phyloP scores from a whole-genome alignment of 23 tunicate species.

The Clavelina lepadiformis region DNA sequence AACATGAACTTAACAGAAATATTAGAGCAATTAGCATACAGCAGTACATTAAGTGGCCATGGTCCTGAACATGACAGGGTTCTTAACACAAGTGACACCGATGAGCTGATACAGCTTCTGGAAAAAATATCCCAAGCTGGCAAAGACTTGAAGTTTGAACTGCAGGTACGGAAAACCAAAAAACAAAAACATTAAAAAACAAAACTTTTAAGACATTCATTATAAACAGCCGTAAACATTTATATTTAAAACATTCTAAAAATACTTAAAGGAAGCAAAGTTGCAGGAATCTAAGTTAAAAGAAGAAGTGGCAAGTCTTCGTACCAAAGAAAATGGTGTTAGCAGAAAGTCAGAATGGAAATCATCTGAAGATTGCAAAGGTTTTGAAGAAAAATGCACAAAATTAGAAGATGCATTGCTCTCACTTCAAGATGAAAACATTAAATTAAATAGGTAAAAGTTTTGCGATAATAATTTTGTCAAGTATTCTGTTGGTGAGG shows the following conservation, averaged over 20 bases:
- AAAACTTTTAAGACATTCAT: too few relatives aligned
- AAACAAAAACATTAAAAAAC: neutral
- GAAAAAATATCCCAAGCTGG: conserved; percentile 52
- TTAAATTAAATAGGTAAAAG: conserved; percentile 53
- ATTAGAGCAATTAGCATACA: conserved; percentile 18
- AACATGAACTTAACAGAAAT: conserved; percentile 29
- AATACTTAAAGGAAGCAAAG: conserved; percentile 68
- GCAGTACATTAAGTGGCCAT: conserved; percentile 13
- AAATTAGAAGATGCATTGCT: conserved; percentile 69
- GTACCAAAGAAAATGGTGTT: conserved; percentile 28
- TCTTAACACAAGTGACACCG: conserved; percentile 19
- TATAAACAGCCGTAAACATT: too few relatives aligned
- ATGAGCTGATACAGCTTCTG: conserved; percentile 42
- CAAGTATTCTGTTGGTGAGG: too few relatives aligned
- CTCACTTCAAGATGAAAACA: conserved; percentile 53
- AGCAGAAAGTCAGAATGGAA: neutral
- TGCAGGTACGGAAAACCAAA: conserved; percentile 24
- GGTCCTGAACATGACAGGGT: conserved; percentile 4
- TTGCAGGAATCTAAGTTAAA: conserved; percentile 23
- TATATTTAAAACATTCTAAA: too few relatives aligned
- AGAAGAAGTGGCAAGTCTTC: conserved; percentile 22
- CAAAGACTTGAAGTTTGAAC: conserved; percentile 28
- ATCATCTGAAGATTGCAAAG: neutral
- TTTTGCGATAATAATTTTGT: too few relatives aligned
- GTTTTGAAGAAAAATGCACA: conserved; percentile 23